phyloP scores from a whole-genome alignment of 2,113 vertebrate genomes.

The Tinamus guttatus region DNA sequence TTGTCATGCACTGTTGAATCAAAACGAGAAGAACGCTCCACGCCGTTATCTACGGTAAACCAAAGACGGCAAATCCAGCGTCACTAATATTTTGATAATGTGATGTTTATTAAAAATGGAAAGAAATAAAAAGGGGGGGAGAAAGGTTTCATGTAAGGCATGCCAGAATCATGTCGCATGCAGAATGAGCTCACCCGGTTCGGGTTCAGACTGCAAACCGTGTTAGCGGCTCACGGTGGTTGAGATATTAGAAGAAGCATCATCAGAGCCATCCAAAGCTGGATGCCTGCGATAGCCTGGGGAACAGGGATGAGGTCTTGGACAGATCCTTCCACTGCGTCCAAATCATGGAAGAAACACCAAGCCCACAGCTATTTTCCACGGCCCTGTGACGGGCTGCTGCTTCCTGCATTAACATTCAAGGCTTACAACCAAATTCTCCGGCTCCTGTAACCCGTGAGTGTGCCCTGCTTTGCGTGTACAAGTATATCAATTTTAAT shows the following conservation, averaged over 20 bases:
- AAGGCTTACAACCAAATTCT: neutral
- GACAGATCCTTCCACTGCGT: neutral
- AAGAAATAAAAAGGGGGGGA: neutral
- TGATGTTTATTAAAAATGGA: slow-evolving; percentile 28
- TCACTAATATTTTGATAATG: slow-evolving; percentile 49
- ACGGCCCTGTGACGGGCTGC: neutral
- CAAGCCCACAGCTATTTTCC: neutral
- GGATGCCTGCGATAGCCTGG: neutral
- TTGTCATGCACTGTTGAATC: slow-evolving; percentile 72
- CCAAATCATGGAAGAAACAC: neutral
- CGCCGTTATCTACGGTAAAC: slow-evolving; percentile 54
- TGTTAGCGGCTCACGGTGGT: neutral
- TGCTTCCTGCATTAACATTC: neutral
- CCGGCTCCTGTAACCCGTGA: neutral
- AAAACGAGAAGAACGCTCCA: slow-evolving; percentile 56
- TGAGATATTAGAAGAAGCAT: neutral
- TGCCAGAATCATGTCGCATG: neutral
- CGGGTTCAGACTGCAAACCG: neutral
- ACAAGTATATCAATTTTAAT: neutral
- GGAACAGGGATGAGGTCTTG: neutral
- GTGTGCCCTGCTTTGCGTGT: neutral
- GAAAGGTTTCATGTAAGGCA: neutral
- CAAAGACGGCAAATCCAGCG: slow-evolving; percentile 22
- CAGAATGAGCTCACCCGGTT: neutral
- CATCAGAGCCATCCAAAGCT: accelerated